phyloP scores from a whole-genome alignment of 1,140 invertebrate genomes.

The Pachypeltis micranthus region DNA sequence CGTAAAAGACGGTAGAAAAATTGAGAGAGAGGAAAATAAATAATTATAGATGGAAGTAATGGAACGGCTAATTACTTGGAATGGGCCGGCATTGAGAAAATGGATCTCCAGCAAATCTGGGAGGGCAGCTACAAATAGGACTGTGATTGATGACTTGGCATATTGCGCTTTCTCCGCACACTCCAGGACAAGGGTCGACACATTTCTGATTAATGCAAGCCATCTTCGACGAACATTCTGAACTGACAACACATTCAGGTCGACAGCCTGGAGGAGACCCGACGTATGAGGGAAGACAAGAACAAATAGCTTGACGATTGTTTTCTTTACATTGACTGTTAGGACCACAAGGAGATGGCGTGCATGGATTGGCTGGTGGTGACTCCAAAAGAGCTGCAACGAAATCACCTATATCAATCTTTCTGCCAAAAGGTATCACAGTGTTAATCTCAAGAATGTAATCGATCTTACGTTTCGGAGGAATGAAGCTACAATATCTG shows the following conservation, averaged over 20 bases:
- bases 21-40: not conserved
- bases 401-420: too few species aligned
- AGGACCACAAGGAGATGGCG: slow-evolving; percentile 60
- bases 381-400: slow-evolving; percentile 7
- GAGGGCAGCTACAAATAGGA: slow-evolving; percentile 49
- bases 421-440: too few species aligned
- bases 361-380: slow-evolving; percentile 41
- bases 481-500: slow-evolving; percentile 43
- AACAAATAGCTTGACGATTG: slow-evolving; percentile 56
- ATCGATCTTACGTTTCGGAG: slow-evolving; percentile 32
- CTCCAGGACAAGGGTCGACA: slow-evolving; percentile 61
- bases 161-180: slow-evolving; percentile 58
- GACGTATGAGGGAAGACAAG: slow-evolving; percentile 53
- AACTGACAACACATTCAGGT: slow-evolving; percentile 61
- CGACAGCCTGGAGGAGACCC: slow-evolving; percentile 62
- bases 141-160: slow-evolving; percentile 55
- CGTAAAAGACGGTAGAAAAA: not conserved
- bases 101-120: slow-evolving; percentile 49
- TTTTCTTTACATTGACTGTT: slow-evolving; percentile 61
- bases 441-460: too few species aligned
- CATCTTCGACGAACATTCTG: slow-evolving; percentile 53
- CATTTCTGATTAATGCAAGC: slow-evolving; percentile 69
- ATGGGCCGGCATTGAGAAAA: slow-evolving; percentile 46
- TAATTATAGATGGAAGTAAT: too few species aligned
- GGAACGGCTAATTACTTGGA: slow-evolving; percentile 24